Evolutionary conservation across 2,113 vertebrate genomes (phyloP).

Genomic region (Prinia subflava): DNA sequence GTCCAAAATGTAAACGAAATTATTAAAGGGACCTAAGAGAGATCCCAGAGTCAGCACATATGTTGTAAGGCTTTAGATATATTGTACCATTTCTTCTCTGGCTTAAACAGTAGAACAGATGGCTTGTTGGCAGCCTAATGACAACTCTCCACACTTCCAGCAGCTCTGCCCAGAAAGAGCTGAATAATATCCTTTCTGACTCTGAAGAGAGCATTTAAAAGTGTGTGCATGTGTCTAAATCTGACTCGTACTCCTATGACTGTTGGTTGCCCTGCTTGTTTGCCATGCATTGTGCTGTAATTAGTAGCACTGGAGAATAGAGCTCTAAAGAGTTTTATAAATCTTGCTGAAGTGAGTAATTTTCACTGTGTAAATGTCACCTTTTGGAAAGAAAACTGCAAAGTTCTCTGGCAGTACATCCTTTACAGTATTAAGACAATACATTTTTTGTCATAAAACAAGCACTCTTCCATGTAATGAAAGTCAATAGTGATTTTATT

Average conservation of each 20-base stretch:
- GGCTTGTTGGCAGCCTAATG: neutral
- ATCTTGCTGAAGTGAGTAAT: constrained; percentile 34
- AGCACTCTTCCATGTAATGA: neutral
- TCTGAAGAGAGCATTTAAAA: constrained; percentile 9
- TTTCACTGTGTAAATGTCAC: constrained; percentile 9
- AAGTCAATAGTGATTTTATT: neutral
- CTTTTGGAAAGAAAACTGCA: constrained; percentile 26
- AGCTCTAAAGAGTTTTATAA: neutral
- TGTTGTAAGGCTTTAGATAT: neutral
- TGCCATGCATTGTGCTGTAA: constrained; percentile 7
- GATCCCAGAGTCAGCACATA: neutral
- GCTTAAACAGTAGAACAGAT: neutral
- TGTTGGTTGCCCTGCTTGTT: neutral
- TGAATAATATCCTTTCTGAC: neutral
- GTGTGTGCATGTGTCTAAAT: neutral
- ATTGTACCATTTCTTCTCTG: neutral
- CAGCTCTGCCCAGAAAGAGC: neutral
- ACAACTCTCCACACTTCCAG: neutral
- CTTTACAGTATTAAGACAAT: constrained; percentile 5
- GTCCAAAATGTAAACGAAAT: neutral
- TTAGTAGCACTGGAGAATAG: neutral
- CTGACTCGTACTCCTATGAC: neutral
- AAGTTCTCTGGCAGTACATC: neutral
- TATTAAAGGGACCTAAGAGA: neutral
- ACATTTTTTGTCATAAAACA: neutral